Conservation (phyloP, 2,888 invertebrate species). For the Leucoptera coffeella region DNA sequence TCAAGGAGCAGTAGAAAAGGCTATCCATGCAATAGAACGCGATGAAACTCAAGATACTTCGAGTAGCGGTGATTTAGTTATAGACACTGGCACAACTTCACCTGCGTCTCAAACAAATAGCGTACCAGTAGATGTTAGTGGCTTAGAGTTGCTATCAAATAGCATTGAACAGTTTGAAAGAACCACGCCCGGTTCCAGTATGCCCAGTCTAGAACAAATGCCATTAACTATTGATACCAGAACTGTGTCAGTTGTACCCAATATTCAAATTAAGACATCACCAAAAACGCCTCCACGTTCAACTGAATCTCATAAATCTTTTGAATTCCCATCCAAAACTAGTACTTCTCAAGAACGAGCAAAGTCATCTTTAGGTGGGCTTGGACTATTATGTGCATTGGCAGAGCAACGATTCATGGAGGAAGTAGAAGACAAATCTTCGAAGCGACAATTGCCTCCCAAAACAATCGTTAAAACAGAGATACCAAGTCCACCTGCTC, state of each 20-base stretch:
- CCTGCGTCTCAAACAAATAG: slow-evolving; percentile 13
- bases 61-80: slow-evolving; percentile 39
- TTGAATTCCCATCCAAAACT: slow-evolving; percentile 27
- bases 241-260: slow-evolving; percentile 29
- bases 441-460: too few relatives aligned
- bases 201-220: slow-evolving; percentile 22
- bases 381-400: slow-evolving; percentile 74
- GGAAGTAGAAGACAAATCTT: slow-evolving; percentile 56
- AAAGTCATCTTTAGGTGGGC: slow-evolving; percentile 52
- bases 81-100: slow-evolving; percentile 31
- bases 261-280: slow-evolving; percentile 40
- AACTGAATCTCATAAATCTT: slow-evolving; percentile 25
- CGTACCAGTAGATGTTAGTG: slow-evolving; percentile 64
- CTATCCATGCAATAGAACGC: slow-evolving; percentile 34
- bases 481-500: slow-evolving; percentile 25
- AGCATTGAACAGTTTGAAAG: slow-evolving; percentile 76
- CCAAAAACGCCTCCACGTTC: slow-evolving; percentile 29
- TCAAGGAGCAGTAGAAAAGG: slow-evolving; percentile 31
- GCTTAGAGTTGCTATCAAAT: slow-evolving; percentile 75
- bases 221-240: slow-evolving; percentile 37
- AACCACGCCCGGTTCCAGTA: slow-evolving; percentile 26
- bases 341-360: slow-evolving; percentile 15
- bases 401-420: slow-evolving; percentile 81
- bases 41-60: slow-evolving; percentile 31
- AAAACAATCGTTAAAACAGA: background rate